Evolutionary conservation across 2,113 vertebrate genomes (phyloP), one percentile per base, ranked within the genome.

Genomic region (Galemys pyrenaicus): DNA sequence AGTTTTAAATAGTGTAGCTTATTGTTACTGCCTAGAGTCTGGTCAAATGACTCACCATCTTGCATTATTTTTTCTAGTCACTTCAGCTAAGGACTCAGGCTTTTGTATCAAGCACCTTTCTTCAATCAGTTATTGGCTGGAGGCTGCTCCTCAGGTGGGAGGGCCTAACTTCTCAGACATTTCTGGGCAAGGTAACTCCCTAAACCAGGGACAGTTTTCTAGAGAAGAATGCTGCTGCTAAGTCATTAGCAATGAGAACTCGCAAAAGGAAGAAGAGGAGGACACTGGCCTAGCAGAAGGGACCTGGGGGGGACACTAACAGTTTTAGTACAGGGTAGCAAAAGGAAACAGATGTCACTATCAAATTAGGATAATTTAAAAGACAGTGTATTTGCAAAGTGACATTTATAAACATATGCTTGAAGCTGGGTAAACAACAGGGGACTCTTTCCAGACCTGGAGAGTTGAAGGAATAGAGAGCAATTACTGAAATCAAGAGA

Each of bases 291-390:
- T 70, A 65, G 16, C 10, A 56, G 44, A 75, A 83, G 32, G 44
- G 56, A 87, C 70, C 28, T 56, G 19, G 11, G 22, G 44, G 26
- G 22, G 20, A 2, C 8, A 20, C 6, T 6, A 92, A 75, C 26
- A 86, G 62, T 56, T 74, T 54, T n/a, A 54, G 19, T 16, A 44
- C 9, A 56, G 6, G 20, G 26, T 44, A 51, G n/a, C 24, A 7
- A 81, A 90, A 89, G 26, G 13, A 89, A 94, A 92, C 3, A 92
- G 37, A 81, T 17, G 17, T 39, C 68, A 92, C 51, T 67, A 4
- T 89, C 44, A 64, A 67, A 77, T 67, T 73, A 58, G 67, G 10
- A 70, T 65, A 75, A 92, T 35, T 87, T 81, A 64, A 81, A 89
- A n/a, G 32, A 71, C 0, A 39, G 4, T 56, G 0, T 80, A 73